A percentile compares a stretch with the other conserved stretches of the same genome.
Evolutionary conservation across 1,140 invertebrate species (phyloP).

Genomic region (Drosophila malerkotliana): DNA sequence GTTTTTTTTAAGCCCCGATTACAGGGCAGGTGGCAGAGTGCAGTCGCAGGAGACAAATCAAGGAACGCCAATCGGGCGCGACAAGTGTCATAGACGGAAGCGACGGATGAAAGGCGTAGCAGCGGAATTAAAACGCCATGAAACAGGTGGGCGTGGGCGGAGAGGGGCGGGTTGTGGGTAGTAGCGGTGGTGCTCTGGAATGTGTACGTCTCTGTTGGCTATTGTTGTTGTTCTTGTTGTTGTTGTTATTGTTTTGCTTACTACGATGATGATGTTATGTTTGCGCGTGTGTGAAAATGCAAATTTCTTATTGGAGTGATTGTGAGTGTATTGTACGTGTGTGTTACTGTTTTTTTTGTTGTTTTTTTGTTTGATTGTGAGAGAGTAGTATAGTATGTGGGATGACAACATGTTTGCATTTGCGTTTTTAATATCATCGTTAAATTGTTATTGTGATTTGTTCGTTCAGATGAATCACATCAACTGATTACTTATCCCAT

Average conservation of each 20-base stretch:
- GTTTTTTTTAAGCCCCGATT: background rate
- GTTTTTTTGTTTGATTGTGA: conserved; percentile 9
- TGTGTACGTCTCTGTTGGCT: background rate
- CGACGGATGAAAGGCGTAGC: background rate
- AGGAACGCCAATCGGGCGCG: background rate
- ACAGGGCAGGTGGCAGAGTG: background rate
- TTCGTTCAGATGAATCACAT: conserved; percentile 62
- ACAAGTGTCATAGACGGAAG: background rate
- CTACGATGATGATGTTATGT: conserved; percentile 41
- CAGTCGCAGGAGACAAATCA: background rate
- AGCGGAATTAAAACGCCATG: conserved; percentile 1
- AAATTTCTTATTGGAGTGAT: conserved; percentile 4
- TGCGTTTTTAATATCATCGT: conserved; percentile 29
- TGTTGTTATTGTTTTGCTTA: conserved; percentile 14
- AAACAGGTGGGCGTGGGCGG: conserved; percentile 7
- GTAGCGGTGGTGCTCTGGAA: conserved; percentile 4
- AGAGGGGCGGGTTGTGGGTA: conserved; percentile 43
- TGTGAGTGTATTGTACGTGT: background rate
- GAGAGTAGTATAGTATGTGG: conserved; percentile 12
- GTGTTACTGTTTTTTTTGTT: background rate
- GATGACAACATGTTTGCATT: conserved; percentile 59
- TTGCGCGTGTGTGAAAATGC: conserved; percentile 8
- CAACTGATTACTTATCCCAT: conserved; percentile 5
- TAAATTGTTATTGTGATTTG: conserved; percentile 15
- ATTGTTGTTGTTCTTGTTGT: conserved; percentile 9